These are phyloP conservation scores for Conchocele bisecta DNA, from an alignment of 2,888 invertebrate genomes.

Conservation along the genomic window DNA sequence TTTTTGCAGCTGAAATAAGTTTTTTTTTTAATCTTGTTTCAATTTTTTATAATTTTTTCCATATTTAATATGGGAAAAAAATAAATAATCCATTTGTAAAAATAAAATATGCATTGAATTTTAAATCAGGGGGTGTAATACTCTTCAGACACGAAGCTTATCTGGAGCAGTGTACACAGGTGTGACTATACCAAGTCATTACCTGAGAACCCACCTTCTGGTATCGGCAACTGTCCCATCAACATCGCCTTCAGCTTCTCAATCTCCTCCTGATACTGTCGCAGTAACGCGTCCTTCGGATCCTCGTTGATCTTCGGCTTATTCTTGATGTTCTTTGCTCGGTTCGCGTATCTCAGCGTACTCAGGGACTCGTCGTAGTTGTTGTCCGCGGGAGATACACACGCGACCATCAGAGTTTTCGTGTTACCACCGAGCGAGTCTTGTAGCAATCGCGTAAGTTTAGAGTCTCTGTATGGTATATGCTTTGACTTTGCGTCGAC, in stretches of 20 bases:
- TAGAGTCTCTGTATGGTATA: slow-evolving; percentile 92
- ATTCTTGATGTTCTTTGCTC: slow-evolving; percentile 94
- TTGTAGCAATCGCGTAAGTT: slow-evolving; percentile 84
- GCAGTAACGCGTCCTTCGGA: slow-evolving; percentile 93
- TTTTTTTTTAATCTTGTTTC: too few relatives aligned
- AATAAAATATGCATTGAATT: too few relatives aligned
- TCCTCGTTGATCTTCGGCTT: slow-evolving; percentile 93
- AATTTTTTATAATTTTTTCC: too few relatives aligned
- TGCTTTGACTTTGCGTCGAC: slow-evolving; percentile 92
- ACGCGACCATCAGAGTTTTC: slow-evolving; percentile 94
- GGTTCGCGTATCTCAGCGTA: slow-evolving; percentile 91
- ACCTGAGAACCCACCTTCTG: slow-evolving; percentile 60
- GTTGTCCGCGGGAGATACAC: slow-evolving; percentile 91
- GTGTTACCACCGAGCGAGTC: slow-evolving; percentile 89
- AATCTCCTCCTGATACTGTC: slow-evolving; percentile 94
- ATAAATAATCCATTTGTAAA: too few relatives aligned
- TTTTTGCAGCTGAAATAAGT: too few relatives aligned
- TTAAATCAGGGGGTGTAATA: too few relatives aligned
- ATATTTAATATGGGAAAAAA: too few relatives aligned
- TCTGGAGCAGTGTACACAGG: too few relatives aligned
- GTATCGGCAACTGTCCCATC: slow-evolving; percentile 78
- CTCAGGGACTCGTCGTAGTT: slow-evolving; percentile 93
- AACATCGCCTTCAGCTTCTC: slow-evolving; percentile 86
- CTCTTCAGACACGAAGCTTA: too few relatives aligned
- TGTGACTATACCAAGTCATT: neutral